A percentile compares a stretch with the other conserved stretches of the same genome.
Conservation (phyloP, 2,888 invertebrate species). For the Protonemura montana region DNA sequence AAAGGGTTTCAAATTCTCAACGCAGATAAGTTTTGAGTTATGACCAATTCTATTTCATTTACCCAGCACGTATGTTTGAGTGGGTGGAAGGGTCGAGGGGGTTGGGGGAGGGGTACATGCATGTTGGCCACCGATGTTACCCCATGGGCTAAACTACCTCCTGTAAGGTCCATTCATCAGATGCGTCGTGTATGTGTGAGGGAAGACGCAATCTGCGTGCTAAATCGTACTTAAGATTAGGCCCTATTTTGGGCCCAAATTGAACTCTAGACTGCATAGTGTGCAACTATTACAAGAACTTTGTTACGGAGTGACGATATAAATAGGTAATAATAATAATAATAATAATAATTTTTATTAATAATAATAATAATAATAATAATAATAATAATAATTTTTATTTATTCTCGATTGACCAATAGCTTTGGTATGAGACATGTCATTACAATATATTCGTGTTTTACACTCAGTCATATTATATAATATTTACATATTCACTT, state of each 20-base stretch:
- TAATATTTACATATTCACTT: too few relatives aligned
- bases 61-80: neutral
- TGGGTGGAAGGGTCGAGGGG: too few relatives aligned
- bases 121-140: neutral
- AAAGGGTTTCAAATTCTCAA: neutral
- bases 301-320: neutral
- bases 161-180: neutral
- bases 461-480: too few relatives aligned
- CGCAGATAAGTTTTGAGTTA: neutral
- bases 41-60: neutral
- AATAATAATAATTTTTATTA: too few relatives aligned
- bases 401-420: too few relatives aligned
- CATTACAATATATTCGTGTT: too few relatives aligned
- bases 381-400: too few relatives aligned
- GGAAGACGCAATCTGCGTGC: slow-evolving; percentile 17
- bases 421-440: too few relatives aligned
- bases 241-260: neutral
- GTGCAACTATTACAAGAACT: neutral
- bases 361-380: too few relatives aligned
- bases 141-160: neutral
- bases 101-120: neutral
- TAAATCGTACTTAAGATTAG: slow-evolving; percentile 24
- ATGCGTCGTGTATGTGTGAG: neutral
- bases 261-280: neutral
- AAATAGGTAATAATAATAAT: too few relatives aligned